phyloP scores from a whole-genome alignment of 2,888 invertebrate genomes.

The Acleris emargana region DNA sequence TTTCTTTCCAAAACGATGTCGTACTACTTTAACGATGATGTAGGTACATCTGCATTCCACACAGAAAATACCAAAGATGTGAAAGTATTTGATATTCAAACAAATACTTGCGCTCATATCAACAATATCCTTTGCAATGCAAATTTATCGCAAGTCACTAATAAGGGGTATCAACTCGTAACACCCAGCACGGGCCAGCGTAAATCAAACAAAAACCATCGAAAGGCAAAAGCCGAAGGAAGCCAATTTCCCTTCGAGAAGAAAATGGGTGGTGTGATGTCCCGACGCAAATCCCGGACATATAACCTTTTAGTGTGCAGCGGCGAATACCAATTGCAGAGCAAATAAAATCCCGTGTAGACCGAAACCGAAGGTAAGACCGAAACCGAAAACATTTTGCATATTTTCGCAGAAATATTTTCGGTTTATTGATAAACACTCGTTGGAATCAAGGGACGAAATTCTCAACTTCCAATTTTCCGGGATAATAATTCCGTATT shows the following conservation, averaged over 20 bases:
- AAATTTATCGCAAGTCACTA: not conserved
- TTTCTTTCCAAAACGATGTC: no score
- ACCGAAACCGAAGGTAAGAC: not conserved
- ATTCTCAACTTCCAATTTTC: no score
- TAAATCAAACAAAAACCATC: slow-evolving; percentile 44
- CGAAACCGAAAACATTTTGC: slow-evolving; percentile 1
- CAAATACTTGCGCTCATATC: no score
- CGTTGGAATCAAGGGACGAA: no score
- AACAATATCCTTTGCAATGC: no score
- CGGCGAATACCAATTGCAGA: slow-evolving; percentile 47
- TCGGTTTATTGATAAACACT: not conserved
- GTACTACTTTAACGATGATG: no score
- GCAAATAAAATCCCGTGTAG: slow-evolving; percentile 28
- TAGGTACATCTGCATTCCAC: no score
- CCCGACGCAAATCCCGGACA: slow-evolving; percentile 46
- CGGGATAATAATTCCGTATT: no score
- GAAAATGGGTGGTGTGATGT: slow-evolving; percentile 50
- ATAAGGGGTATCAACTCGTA: not conserved
- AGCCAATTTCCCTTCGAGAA: slow-evolving; percentile 48
- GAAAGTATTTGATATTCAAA: no score
- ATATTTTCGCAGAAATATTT: slow-evolving; percentile 1
- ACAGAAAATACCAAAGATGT: no score
- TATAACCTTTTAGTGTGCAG: slow-evolving; percentile 40
- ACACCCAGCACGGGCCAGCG: slow-evolving; percentile 7
- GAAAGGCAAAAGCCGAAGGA: slow-evolving; percentile 40